Evolutionary conservation across 2,888 invertebrate genomes (phyloP).

Genomic region (Patella caerulea): DNA sequence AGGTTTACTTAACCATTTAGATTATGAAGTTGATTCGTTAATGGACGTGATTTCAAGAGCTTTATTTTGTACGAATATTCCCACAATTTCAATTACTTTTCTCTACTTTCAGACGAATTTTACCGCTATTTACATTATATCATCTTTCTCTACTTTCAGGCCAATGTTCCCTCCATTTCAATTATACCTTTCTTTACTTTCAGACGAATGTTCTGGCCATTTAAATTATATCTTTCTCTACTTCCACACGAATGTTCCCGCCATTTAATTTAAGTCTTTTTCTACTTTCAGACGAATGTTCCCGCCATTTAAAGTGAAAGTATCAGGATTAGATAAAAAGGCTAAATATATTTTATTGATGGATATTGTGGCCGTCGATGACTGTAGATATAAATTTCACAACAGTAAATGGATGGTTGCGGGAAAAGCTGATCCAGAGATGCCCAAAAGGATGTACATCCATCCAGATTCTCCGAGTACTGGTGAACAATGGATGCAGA

Average conservation of each 20-base stretch:
- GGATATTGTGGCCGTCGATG: slow-evolving; percentile 99
- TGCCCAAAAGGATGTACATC: slow-evolving; percentile 99
- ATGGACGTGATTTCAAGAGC: too few relatives aligned
- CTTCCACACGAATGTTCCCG: too few relatives aligned
- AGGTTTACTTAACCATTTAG: too few relatives aligned
- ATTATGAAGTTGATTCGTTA: too few relatives aligned
- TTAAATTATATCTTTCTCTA: slow-evolving; percentile 66
- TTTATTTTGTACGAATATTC: too few relatives aligned
- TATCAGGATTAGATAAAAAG: slow-evolving; percentile 97
- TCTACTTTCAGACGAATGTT: slow-evolving; percentile 93
- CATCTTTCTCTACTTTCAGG: too few relatives aligned
- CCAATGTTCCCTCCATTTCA: too few relatives aligned
- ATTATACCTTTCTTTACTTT: background rate
- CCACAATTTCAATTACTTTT: too few relatives aligned
- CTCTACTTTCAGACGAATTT: slow-evolving; percentile 91
- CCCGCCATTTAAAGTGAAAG: slow-evolving; percentile 99
- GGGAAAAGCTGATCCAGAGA: slow-evolving; percentile 96
- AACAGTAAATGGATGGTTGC: slow-evolving; percentile 82
- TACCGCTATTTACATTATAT: slow-evolving; percentile 92
- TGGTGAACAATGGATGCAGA: slow-evolving; percentile 99
- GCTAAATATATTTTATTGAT: slow-evolving; percentile 98
- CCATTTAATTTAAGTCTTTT: background rate
- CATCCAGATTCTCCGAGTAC: slow-evolving; percentile 91
- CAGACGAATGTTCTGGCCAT: too few relatives aligned
- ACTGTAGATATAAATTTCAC: slow-evolving; percentile 82